Base-by-base conservation (phyloP, 2,113 vertebrate species). In the Saimiri boliviensis region DNA sequence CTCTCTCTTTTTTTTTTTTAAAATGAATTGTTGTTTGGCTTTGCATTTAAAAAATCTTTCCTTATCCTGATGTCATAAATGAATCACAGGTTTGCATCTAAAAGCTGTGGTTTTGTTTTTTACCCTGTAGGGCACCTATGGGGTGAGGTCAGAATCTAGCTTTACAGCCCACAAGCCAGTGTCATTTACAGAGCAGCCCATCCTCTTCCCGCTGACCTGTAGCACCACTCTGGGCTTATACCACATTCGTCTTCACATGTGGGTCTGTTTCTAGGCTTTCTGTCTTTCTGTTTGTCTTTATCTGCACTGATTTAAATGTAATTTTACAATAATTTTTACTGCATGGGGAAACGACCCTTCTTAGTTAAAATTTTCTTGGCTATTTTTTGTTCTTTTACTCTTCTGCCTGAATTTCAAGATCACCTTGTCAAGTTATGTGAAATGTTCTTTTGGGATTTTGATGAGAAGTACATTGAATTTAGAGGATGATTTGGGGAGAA, bases 391-490 rank as follows among this genome's bases (percentile, higher is more conserved):
- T 96, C 73, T 71, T 71, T 89, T 37, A 40, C 19, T 86, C 21
- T 87, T 66, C 9, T 56, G 5, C 35, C 35, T 66, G 13, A 92
- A 90, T 91, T 68, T 94, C 68, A 97, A 95, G 80, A 80, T 84
- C 86, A 94, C 74, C 71, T 96, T 89, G 86, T 73, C 40, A 60
- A 90, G 11, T 66, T 74, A 79, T 68, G 45, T 79, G 60, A 95
- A 92, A 86, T 74, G n/a, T 25, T 89, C 60, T 83, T 91, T 93
- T 68, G 95, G 60, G 45, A 60, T 96, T 87, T 90, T 90, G 35
- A 80, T 77, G 83, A 58, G 23, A 84, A 94, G 70, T 58, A 54
- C 35, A 56, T 77, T 94, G 58, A 85, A 73, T 95, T 89, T 86
- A 92, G 92, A 89, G 74, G 79, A 86, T 49, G 87, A 86, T 86